These are phyloP conservation scores for Metacarcinus magister DNA, from an alignment of 2,888 invertebrate species.

Conservation along the genomic window DNA sequence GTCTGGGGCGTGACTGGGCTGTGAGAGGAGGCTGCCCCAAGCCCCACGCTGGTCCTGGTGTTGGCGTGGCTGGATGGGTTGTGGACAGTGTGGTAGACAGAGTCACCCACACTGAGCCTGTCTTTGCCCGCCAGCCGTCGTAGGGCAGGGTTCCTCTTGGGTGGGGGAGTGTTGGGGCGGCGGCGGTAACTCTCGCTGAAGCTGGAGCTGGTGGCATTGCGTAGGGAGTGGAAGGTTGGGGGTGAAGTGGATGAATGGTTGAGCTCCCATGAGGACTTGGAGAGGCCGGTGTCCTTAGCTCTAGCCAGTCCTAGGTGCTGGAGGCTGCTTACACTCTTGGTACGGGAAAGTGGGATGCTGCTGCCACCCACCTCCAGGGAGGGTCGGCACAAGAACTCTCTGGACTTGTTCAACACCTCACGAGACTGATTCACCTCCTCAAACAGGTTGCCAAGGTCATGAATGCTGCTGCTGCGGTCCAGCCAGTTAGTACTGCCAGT, in stretches of 20 bases:
- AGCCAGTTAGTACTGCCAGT: conserved; percentile 73
- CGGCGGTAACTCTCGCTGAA: conserved; percentile 63
- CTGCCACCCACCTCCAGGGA: conserved; percentile 36
- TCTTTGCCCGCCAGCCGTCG: conserved; percentile 62
- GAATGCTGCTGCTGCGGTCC: conserved; percentile 79
- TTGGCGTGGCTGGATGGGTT: conserved; percentile 64
- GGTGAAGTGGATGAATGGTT: background rate
- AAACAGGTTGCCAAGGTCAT: conserved; percentile 74
- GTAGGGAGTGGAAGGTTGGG: conserved; percentile 63
- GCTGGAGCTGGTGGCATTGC: conserved; percentile 62
- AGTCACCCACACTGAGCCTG: conserved; percentile 51
- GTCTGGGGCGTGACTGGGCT: conserved; percentile 55
- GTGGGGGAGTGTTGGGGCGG: conserved; percentile 36
- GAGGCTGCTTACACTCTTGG: conserved; percentile 72
- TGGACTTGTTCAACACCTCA: conserved; percentile 70
- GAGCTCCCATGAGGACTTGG: conserved; percentile 75
- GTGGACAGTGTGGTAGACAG: conserved; percentile 77
- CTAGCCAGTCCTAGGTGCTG: conserved; percentile 67
- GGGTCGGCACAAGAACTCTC: conserved; percentile 61
- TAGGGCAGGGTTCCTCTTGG: conserved; percentile 68
- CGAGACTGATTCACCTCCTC: conserved; percentile 79
- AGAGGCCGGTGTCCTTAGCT: conserved; percentile 69
- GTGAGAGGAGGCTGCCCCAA: conserved; percentile 30
- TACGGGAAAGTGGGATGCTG: conserved; percentile 67
- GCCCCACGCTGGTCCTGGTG: background rate